phyloP scores from a whole-genome alignment of 2,888 invertebrate species.

The Drosophila eohydei region DNA sequence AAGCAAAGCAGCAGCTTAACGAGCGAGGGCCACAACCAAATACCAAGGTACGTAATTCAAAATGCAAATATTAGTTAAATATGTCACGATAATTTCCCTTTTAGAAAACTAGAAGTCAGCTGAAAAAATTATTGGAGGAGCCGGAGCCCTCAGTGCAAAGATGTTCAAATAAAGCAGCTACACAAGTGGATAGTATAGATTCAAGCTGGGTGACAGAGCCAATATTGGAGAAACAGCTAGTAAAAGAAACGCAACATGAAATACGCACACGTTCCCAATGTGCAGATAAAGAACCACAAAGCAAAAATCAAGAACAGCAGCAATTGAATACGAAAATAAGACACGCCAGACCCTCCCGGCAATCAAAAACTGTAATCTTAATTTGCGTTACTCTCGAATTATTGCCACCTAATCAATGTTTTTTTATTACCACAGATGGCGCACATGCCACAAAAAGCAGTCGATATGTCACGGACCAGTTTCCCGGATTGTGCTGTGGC shows the following conservation, averaged over 20 bases:
- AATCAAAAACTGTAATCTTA: constrained; percentile 28
- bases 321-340: constrained; percentile 1
- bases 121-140: background rate
- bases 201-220: background rate
- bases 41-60: background rate
- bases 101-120: background rate
- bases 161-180: background rate
- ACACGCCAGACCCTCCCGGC: background rate
- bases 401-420: constrained; percentile 34
- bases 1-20: background rate
- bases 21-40: background rate
- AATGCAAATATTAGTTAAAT: background rate
- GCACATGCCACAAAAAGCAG: constrained; percentile 6
- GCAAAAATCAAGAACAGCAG: constrained; percentile 1
- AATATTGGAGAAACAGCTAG: background rate
- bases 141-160: background rate
- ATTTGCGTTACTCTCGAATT: constrained; percentile 33
- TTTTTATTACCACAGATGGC: constrained; percentile 46
- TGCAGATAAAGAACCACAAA: background rate
- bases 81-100: background rate
- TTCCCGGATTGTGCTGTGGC: background rate
- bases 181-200: background rate
- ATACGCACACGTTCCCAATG: background rate
- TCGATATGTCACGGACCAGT: constrained; percentile 23
- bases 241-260: background rate